Evolutionary conservation across 2,888 invertebrate genomes (phyloP).

Genomic region (Chrysolina oricalcia): DNA sequence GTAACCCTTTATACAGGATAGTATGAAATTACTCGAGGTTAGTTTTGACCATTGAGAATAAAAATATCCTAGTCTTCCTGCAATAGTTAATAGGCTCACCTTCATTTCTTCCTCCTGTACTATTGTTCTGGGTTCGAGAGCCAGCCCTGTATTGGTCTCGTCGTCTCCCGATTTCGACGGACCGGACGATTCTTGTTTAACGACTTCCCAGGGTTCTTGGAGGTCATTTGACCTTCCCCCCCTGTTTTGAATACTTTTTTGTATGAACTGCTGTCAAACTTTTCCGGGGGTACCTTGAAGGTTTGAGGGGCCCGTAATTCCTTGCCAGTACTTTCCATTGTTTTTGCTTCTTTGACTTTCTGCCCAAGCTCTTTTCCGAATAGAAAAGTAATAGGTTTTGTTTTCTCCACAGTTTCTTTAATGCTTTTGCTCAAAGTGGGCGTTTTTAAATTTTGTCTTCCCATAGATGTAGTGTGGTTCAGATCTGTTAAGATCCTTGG

Average conservation of each 20-base stretch:
- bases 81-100: conserved; percentile 17
- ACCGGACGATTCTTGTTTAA: conserved; percentile 39
- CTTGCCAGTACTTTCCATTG: conserved; percentile 33
- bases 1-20: conserved; percentile 39
- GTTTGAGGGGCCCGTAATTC: conserved; percentile 6
- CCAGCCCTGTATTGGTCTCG: background rate
- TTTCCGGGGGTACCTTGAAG: background rate
- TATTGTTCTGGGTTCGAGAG: too few species aligned
- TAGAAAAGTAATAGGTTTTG: conserved; percentile 28
- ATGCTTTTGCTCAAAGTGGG: conserved; percentile 30
- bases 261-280: background rate
- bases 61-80: conserved; percentile 24
- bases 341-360: conserved; percentile 32
- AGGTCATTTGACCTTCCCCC: conserved; percentile 7
- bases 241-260: conserved; percentile 19
- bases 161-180: conserved; percentile 3
- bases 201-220: background rate
- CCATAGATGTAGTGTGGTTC: conserved; percentile 29
- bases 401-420: conserved; percentile 33
- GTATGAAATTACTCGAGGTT: conserved; percentile 25
- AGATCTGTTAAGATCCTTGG: conserved; percentile 37
- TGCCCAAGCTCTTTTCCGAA: conserved; percentile 41
- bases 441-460: conserved; percentile 22
- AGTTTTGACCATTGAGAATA: conserved; percentile 26
- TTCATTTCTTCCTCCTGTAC: conserved; percentile 12